Base-by-base conservation (phyloP, 2,888 invertebrate genomes). In the Allacma fusca region DNA sequence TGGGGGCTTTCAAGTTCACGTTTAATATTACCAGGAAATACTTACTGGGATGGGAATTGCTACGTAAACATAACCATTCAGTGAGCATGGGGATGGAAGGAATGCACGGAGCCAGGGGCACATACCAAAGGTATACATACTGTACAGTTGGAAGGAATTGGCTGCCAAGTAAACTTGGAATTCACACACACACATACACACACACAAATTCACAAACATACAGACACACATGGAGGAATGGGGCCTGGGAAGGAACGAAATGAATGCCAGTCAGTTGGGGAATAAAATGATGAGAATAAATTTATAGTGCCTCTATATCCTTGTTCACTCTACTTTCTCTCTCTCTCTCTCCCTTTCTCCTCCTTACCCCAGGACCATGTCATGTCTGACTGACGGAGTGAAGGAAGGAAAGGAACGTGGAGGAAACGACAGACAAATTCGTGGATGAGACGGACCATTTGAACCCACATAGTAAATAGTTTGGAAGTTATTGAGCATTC, bases 401-500 rank as follows among this genome's bases (percentile, higher is more conserved):
- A 68, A n/a, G 43, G 50, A 50, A n/a, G 19, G 50, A n/a, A 50
- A n/a, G 9, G 16, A 50, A 50, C 50, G 50, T 50, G 50, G 50
- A 50, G 50, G 50, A 50, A 50, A 50, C 50, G 50, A 50, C n/a
- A n/a, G 50, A 50, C 9, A 50, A 50, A 50, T 50, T 50, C 50
- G 50, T 13, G 50, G 50, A 50, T 50, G 50, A 70, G 50, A 50
- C 44, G 23, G 40, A 70, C 70, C n/a, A 70, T 70, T 50, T 26
- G 50, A 70, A 70, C 70, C 76, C 44, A 72, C 43, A 77, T 77
- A 72, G 77, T 65, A 64, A 77, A 77, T 77, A 77, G 72, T 64
- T 77, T 77, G 77, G 67, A 77, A 77, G 77, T 71, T 72, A 77
- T 77, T 77, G 77, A 65, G 71, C 50, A 77, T 72, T 77, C 72